Conservation (phyloP, 2,113 vertebrate genomes). For the Semnopithecus entellus region DNA sequence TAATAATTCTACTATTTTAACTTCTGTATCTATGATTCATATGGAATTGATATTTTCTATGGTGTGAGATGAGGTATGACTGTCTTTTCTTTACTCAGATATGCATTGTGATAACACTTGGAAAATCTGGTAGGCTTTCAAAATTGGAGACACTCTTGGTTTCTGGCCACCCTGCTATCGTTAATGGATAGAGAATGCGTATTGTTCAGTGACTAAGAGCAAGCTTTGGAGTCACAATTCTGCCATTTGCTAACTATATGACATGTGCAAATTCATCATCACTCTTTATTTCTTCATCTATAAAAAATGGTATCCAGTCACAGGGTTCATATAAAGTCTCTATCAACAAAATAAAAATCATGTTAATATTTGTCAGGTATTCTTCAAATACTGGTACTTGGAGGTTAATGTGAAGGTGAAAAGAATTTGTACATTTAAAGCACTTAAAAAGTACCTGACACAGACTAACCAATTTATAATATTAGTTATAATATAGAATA, state of each 20-base stretch:
- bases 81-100: background rate
- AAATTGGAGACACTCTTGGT: background rate
- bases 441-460: background rate
- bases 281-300: background rate
- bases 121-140: background rate
- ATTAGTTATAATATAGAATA: background rate
- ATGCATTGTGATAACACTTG: background rate
- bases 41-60: background rate
- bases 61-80: background rate
- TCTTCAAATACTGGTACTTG: no score
- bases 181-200: background rate
- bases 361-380: background rate
- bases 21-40: background rate
- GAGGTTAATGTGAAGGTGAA: background rate
- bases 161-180: background rate
- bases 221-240: background rate
- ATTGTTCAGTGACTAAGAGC: background rate
- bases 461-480: background rate
- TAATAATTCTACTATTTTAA: background rate
- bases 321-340: background rate
- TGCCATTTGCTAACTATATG: background rate
- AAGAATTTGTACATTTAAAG: background rate
- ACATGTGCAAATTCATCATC: background rate
- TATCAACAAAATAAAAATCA: background rate
- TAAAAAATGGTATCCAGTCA: background rate